These are phyloP conservation scores for Dasyurus viverrinus DNA, from an alignment of 2,113 vertebrate genomes.

Conservation along the genomic window DNA sequence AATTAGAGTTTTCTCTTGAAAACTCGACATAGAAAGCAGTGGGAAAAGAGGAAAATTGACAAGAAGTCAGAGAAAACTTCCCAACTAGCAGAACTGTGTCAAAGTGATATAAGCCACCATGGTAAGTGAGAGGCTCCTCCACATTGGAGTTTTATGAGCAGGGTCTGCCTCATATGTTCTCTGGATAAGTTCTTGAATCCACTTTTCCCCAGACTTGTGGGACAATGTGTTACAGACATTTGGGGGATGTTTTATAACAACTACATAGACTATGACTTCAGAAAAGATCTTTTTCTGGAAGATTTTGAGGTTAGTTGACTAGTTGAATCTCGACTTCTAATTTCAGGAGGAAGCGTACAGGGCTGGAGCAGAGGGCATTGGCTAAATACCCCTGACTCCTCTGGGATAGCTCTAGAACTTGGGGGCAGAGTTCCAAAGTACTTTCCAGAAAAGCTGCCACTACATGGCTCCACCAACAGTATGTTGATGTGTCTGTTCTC, in stretches of 20 bases:
- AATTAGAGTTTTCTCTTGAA: background rate
- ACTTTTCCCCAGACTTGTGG: background rate
- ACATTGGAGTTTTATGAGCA: background rate
- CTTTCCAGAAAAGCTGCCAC: background rate
- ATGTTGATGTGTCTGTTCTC: background rate
- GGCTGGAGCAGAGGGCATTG: too few relatives aligned
- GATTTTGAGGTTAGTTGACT: background rate
- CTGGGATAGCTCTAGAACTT: background rate
- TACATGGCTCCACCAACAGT: background rate
- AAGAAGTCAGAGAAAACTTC: background rate
- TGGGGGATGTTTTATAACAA: background rate
- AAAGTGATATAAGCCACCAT: background rate
- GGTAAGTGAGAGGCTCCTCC: background rate
- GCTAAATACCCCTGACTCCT: background rate
- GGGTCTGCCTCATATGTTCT: background rate
- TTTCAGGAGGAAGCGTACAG: background rate
- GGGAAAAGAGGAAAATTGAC: background rate
- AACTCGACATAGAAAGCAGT: background rate
- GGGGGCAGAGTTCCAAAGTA: background rate
- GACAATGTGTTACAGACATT: background rate
- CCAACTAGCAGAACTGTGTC: background rate
- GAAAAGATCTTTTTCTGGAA: background rate
- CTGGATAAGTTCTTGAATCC: background rate
- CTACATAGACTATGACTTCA: background rate
- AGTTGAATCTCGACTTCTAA: background rate